phyloP scores from a whole-genome alignment of 1,140 invertebrate genomes.

The Lasioglossum albipes region DNA sequence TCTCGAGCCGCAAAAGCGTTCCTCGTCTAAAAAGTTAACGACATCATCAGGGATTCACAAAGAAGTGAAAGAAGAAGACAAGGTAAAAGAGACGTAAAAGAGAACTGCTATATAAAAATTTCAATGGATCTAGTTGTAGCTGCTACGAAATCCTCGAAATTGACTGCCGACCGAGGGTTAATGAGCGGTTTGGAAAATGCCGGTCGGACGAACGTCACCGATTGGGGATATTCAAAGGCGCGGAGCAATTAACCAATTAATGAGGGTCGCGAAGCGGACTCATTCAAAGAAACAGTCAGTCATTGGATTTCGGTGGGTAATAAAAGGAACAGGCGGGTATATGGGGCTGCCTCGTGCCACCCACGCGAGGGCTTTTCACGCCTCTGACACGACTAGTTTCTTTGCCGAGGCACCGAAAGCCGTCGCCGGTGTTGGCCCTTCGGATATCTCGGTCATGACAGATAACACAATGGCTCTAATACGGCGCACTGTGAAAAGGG shows the following conservation, averaged over 20 bases:
- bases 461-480: slow-evolving; percentile 76
- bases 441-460: slow-evolving; percentile 71
- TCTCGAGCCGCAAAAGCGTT: too few species aligned
- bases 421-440: slow-evolving; percentile 67
- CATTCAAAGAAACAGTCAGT: neutral
- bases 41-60: too few species aligned
- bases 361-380: slow-evolving; percentile 71
- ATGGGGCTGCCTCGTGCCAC: slow-evolving; percentile 61
- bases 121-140: too few species aligned
- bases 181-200: neutral
- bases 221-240: neutral
- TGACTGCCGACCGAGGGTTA: neutral
- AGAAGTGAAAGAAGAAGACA: too few species aligned
- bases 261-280: neutral
- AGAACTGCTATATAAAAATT: too few species aligned
- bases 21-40: too few species aligned
- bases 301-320: neutral
- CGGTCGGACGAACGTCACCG: neutral
- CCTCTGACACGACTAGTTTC: slow-evolving; percentile 71
- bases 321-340: slow-evolving; percentile 33
- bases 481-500: slow-evolving; percentile 70
- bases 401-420: slow-evolving; percentile 62
- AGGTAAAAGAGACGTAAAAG: too few species aligned
- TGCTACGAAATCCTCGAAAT: too few species aligned
- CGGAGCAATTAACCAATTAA: neutral